Evolutionary conservation across 1,140 invertebrate species (phyloP).

Genomic region (Ooceraea biroi): DNA sequence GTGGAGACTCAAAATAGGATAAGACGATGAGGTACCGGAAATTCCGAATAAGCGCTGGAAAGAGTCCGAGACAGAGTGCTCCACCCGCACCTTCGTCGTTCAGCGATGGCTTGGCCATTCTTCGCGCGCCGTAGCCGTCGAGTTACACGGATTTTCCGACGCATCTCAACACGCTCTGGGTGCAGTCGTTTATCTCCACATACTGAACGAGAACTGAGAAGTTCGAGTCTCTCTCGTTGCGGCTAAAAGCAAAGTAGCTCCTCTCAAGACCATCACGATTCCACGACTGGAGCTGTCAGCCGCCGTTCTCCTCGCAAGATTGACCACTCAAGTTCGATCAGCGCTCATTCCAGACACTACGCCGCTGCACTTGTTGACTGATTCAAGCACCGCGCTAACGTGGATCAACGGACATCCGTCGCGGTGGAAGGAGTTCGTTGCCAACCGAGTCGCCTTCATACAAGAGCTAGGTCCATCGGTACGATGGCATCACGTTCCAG

Average conservation of each 20-base stretch:
- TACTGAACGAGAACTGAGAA: not conserved
- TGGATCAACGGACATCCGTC: not conserved
- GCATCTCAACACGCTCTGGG: not conserved
- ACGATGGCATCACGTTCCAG: not conserved
- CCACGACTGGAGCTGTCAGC: not conserved
- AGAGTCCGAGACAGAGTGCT: too few relatives aligned
- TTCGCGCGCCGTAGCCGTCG: too few relatives aligned
- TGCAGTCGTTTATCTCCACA: too few relatives aligned
- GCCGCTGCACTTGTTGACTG: too few relatives aligned
- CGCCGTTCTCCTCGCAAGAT: not conserved
- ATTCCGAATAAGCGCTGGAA: too few relatives aligned
- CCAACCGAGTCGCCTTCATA: not conserved
- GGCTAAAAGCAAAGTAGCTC: not conserved
- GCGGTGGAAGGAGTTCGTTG: constrained; percentile 56
- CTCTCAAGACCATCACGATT: not conserved
- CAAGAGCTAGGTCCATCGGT: not conserved
- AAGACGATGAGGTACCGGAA: too few relatives aligned
- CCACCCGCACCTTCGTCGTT: too few relatives aligned
- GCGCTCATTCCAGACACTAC: too few relatives aligned
- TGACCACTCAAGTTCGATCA: too few relatives aligned
- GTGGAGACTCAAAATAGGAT: too few relatives aligned
- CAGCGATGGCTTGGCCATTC: too few relatives aligned
- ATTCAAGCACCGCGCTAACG: not conserved
- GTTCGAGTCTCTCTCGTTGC: not conserved
- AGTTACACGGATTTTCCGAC: not conserved